Evolutionary conservation across 1,140 invertebrate species (phyloP).

Genomic region (Cyclargus thomasi): DNA sequence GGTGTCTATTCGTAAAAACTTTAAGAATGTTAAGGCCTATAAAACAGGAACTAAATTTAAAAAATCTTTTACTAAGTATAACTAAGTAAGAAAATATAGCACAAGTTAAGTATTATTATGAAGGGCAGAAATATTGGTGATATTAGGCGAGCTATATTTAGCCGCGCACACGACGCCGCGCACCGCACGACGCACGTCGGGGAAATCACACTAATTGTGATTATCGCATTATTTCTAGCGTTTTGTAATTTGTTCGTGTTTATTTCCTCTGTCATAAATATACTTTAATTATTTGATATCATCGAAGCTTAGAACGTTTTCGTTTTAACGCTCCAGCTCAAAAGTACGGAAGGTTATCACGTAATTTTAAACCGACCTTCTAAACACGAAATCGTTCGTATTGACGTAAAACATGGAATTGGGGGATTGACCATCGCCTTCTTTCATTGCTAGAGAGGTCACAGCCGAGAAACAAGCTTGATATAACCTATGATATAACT

Average conservation of each 20-base stretch:
- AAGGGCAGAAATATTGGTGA: background rate
- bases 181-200: too few relatives aligned
- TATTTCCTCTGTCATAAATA: background rate
- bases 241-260: slow-evolving; percentile 3
- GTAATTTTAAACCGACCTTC: background rate
- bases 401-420: too few relatives aligned
- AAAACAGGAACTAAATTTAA: too few relatives aligned
- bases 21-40: too few relatives aligned
- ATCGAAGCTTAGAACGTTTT: background rate
- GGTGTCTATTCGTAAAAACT: too few relatives aligned
- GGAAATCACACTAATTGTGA: background rate
- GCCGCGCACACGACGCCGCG: too few relatives aligned
- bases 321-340: background rate
- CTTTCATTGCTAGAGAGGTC: background rate
- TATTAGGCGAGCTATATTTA: background rate
- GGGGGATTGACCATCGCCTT: background rate
- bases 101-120: background rate
- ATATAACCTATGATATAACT: too few relatives aligned
- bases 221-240: background rate
- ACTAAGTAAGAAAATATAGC: too few relatives aligned
- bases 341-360: background rate
- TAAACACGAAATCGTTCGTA: background rate
- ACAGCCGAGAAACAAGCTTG: background rate
- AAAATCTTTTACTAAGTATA: too few relatives aligned
- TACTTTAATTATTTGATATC: background rate